phyloP scores from a whole-genome alignment of 2,888 invertebrate species.

The Oxycera nigricornis region DNA sequence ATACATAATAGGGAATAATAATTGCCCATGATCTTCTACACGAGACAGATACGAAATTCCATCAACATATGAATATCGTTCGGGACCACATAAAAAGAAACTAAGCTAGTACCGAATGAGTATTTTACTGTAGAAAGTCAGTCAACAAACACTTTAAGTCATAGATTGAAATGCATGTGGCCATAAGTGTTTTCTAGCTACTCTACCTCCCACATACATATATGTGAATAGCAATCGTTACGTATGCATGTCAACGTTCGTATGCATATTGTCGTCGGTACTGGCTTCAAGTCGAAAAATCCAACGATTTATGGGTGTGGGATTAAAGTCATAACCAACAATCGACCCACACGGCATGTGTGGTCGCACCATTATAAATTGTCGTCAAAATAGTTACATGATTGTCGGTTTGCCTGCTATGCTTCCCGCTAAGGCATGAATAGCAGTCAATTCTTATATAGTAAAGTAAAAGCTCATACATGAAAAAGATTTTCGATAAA shows the following conservation, averaged over 20 bases:
- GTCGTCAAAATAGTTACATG: background rate
- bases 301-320: slow-evolving; percentile 21
- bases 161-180: background rate
- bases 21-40: background rate
- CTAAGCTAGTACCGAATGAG: slow-evolving; percentile 3
- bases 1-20: background rate
- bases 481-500: background rate
- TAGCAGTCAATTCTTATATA: background rate
- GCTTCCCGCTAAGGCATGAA: background rate
- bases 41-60: background rate
- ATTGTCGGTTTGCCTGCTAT: background rate
- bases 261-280: background rate
- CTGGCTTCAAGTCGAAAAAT: background rate
- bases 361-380: slow-evolving; percentile 6
- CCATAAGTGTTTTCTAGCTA: background rate
- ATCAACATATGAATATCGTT: background rate
- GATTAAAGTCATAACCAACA: slow-evolving; percentile 22
- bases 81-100: background rate
- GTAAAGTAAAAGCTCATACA: background rate
- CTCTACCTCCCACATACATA: background rate
- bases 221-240: background rate
- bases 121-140: slow-evolving; percentile 6
- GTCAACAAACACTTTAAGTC: slow-evolving; percentile 18
- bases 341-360: slow-evolving; percentile 21
- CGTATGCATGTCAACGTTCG: background rate